Base-by-base conservation (phyloP, 2,113 vertebrate genomes). In the Zapus hudsonius region DNA sequence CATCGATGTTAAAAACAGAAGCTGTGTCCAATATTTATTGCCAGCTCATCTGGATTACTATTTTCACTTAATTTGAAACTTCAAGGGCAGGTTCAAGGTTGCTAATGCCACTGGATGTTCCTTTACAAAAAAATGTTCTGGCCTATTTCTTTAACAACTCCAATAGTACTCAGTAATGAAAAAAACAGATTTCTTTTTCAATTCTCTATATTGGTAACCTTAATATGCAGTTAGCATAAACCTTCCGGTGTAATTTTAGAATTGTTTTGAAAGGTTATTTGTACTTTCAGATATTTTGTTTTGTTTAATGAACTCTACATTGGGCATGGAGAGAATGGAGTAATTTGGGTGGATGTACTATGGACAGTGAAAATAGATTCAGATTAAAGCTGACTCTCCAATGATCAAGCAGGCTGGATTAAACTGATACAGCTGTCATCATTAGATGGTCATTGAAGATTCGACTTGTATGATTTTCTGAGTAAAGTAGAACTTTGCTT, bases 21-120 rank as follows among this genome's bases (percentile, higher is more conserved):
- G 96, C 79, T 78, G 63, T 86, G 29, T 38, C 16, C 96, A 89
- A 93, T 92, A 66, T 96, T 96, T 97, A 95, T 59, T 96, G 79
- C 87, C 84, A 95, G 13, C 74, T 87, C 73, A 95, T 95, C 93
- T 97, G 93, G 82, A 96, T 85, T 89, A 96, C 74, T 94, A 73
- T 95, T 97, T 98, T 97, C 31, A 79, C 66, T 73, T 95, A 31
- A 61, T 87, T 97, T 97, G 87, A 84, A 88, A 75, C 95, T 97
- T 97, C 79, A 96, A 90, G 87, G 61, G 82, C 87, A 92, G 33
- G 95, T 94, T 80, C n/a, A 91, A 73, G 40, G 91, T 95, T 89
- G 1, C 31, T 31, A 91, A 91, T 95, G 95, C 94, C 95, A 96
- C 36, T 31, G 76, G 78, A 82, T 94, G 29, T 96, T 93, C n/a